Percentiles rank a stretch among this genome's conserved stretches.
Evolutionary conservation across 2,113 vertebrate species (phyloP).

Genomic region (Catharus bicknelli): DNA sequence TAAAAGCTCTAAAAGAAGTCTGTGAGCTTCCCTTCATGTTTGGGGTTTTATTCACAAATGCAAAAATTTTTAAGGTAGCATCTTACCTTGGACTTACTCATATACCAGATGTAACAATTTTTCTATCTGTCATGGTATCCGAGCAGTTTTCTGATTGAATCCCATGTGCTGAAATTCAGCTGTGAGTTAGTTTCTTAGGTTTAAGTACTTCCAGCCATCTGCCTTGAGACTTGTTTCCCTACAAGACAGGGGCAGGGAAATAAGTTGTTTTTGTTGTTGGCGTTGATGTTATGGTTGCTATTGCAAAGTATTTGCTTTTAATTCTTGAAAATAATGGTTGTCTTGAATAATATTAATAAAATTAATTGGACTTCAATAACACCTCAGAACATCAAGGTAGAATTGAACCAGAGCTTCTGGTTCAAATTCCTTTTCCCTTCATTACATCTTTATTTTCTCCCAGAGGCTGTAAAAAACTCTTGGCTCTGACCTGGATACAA

Average conservation of each 20-base stretch:
- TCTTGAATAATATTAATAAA: neutral
- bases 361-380: neutral
- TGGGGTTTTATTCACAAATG: neutral
- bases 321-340: neutral
- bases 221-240: neutral
- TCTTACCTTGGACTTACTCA: neutral
- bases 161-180: neutral
- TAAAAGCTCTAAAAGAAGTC: neutral
- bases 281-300: neutral
- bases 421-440: neutral
- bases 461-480: neutral
- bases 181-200: neutral
- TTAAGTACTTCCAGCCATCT: neutral
- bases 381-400: neutral
- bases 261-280: neutral
- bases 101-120: neutral
- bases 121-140: neutral
- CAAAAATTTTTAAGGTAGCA: accelerated
- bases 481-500: neutral
- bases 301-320: neutral
- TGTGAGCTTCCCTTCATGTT: neutral
- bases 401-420: neutral
- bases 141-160: neutral
- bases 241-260: neutral
- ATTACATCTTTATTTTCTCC: neutral